phyloP scores from a whole-genome alignment of 2,113 vertebrate species.

The Hippolais icterina region DNA sequence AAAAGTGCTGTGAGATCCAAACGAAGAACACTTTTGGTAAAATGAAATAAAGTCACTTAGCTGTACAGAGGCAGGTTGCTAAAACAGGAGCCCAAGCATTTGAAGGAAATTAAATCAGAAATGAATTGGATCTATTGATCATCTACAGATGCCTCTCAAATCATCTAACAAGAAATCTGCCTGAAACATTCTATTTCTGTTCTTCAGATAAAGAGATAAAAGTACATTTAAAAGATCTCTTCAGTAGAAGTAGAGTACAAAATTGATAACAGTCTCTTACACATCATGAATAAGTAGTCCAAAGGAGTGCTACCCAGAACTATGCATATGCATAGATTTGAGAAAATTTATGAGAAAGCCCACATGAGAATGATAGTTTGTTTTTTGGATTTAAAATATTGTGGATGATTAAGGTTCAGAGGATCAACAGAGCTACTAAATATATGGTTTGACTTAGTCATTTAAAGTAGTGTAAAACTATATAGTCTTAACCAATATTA shows the following conservation, averaged over 20 bases:
- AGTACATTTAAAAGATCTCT: background rate
- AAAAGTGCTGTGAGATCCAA: background rate
- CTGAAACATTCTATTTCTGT: conserved; percentile 13
- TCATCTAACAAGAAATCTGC: background rate
- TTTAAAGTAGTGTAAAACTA: background rate
- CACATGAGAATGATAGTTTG: background rate
- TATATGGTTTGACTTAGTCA: background rate
- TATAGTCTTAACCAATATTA: background rate
- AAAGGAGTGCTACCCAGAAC: background rate
- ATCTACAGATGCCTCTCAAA: conserved; percentile 6
- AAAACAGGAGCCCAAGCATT: background rate
- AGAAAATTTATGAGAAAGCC: conserved; percentile 12
- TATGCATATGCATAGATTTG: background rate
- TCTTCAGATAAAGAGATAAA: conserved; percentile 11
- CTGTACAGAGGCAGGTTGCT: background rate
- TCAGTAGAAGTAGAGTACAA: background rate
- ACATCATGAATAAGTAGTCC: conserved; percentile 17
- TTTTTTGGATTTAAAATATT: background rate
- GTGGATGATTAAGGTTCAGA: background rate
- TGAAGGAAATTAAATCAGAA: conserved; percentile 40
- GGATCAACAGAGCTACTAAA: background rate
- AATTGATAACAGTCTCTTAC: conserved; percentile 14
- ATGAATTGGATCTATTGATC: background rate
- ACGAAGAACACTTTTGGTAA: background rate
- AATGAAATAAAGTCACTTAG: background rate